Percentiles rank a stretch among this genome's conserved stretches.
Evolutionary conservation across 2,113 vertebrate genomes (phyloP).

Genomic region (Oceanites oceanicus): DNA sequence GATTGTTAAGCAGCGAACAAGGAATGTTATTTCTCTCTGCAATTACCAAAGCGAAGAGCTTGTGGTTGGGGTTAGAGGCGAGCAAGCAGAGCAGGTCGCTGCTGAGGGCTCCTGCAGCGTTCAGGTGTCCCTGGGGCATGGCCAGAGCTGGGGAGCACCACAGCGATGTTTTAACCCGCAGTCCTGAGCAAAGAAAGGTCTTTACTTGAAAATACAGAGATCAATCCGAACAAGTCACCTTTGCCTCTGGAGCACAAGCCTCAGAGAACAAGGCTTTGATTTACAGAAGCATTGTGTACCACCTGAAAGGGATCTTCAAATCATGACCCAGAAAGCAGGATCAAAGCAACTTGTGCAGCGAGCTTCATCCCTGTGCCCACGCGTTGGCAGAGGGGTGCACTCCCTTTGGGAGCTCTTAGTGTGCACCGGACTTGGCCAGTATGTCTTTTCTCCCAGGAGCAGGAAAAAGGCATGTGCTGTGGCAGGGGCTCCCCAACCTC

Average conservation of each 20-base stretch:
- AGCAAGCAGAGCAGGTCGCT: neutral
- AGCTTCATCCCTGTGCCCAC: rapidly evolving
- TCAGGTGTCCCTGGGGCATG: neutral
- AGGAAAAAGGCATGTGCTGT: neutral
- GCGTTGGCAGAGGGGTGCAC: neutral
- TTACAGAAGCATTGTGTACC: neutral
- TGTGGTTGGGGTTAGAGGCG: neutral
- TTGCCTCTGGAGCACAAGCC: neutral
- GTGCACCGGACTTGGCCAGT: neutral
- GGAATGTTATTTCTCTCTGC: neutral
- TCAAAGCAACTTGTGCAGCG: neutral
- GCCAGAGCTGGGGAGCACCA: neutral
- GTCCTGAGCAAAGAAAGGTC: neutral
- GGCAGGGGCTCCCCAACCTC: neutral
- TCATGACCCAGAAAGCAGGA: neutral
- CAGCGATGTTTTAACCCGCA: neutral
- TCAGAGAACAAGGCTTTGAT: neutral
- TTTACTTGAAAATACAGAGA: neutral
- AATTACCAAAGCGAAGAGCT: neutral
- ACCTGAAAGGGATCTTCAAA: neutral
- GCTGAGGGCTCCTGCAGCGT: neutral
- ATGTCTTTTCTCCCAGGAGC: rapidly evolving
- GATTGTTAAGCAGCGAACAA: neutral
- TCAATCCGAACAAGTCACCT: neutral
- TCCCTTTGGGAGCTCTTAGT: neutral